Percentiles rank a stretch among this genome's conserved stretches.
phyloP scores from a whole-genome alignment of 2,888 invertebrate genomes.

The Hyposoter didymator region DNA sequence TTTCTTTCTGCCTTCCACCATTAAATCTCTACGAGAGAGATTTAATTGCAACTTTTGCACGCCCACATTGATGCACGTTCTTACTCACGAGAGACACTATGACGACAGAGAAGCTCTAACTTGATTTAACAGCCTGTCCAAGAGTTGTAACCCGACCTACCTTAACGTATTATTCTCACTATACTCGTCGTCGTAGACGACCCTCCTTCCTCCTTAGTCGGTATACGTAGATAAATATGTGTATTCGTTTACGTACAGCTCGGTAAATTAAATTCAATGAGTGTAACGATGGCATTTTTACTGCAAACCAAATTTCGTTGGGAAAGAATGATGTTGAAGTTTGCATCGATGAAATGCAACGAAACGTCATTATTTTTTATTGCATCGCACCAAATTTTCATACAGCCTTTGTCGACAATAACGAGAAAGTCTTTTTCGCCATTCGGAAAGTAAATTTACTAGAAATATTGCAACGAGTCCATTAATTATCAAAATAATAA shows the following conservation, averaged over 20 bases:
- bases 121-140: slow-evolving; percentile 54
- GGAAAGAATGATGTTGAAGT: too few species aligned
- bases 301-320: too few species aligned
- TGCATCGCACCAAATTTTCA: too few species aligned
- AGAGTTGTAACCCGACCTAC: slow-evolving; percentile 58
- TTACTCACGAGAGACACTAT: slow-evolving; percentile 26
- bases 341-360: too few species aligned
- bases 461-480: too few species aligned
- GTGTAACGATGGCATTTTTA: neutral
- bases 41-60: slow-evolving; percentile 63
- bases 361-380: too few species aligned
- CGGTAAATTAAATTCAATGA: neutral
- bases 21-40: slow-evolving; percentile 1
- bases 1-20: slow-evolving; percentile 1
- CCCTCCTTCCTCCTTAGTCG: neutral
- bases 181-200: slow-evolving; percentile 12
- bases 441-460: too few species aligned
- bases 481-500: too few species aligned
- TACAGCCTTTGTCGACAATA: too few species aligned
- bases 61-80: slow-evolving; percentile 27
- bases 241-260: neutral
- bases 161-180: slow-evolving; percentile 49
- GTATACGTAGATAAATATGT: neutral
- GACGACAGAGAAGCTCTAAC: slow-evolving; percentile 57
- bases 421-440: too few species aligned